Evolutionary conservation across 1,140 invertebrate genomes (phyloP).

Genomic region (Euborellia annulipes): DNA sequence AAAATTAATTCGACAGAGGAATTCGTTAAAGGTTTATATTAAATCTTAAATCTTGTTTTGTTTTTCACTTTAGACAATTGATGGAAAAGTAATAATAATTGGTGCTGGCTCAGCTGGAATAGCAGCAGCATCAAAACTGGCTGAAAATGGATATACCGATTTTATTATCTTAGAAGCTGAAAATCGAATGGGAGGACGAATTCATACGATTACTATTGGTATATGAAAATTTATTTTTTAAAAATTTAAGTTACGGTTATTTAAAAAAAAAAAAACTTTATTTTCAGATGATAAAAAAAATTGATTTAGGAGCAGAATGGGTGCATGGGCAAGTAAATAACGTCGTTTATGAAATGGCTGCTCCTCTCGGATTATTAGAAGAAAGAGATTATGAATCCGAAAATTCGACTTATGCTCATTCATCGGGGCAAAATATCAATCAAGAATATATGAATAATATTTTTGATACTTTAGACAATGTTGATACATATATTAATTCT

Average conservation of each 20-base stretch:
- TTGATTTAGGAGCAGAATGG: slow-evolving; percentile 76
- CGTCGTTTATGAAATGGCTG: slow-evolving; percentile 44
- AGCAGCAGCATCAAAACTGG: slow-evolving; percentile 35
- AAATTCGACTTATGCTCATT: not conserved
- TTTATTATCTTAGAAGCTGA: slow-evolving; percentile 50
- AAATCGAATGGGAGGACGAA: slow-evolving; percentile 50
- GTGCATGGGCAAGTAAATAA: slow-evolving; percentile 64
- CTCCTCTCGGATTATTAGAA: slow-evolving; percentile 33
- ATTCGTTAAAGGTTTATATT: too few species aligned
- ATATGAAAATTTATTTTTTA: too few species aligned
- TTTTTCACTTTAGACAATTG: too few species aligned
- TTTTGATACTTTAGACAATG: slow-evolving; percentile 16
- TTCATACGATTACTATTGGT: slow-evolving; percentile 42
- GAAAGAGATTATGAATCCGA: not conserved
- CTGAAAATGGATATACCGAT: slow-evolving; percentile 30
- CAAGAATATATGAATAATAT: slow-evolving; percentile 22
- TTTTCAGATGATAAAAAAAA: slow-evolving; percentile 30
- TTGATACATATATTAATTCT: too few species aligned
- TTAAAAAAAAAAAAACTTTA: too few species aligned
- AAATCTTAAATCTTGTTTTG: too few species aligned
- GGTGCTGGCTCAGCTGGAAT: slow-evolving; percentile 42
- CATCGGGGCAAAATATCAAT: slow-evolving; percentile 17
- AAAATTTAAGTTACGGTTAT: too few species aligned
- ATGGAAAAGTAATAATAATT: slow-evolving; percentile 34
- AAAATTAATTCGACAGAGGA: too few species aligned